A percentile compares a stretch with the other conserved stretches of the same genome.
These are phyloP conservation scores for Epinephelus cyanopodus DNA, from an alignment of 2,113 vertebrate species.

Conservation along the genomic window DNA sequence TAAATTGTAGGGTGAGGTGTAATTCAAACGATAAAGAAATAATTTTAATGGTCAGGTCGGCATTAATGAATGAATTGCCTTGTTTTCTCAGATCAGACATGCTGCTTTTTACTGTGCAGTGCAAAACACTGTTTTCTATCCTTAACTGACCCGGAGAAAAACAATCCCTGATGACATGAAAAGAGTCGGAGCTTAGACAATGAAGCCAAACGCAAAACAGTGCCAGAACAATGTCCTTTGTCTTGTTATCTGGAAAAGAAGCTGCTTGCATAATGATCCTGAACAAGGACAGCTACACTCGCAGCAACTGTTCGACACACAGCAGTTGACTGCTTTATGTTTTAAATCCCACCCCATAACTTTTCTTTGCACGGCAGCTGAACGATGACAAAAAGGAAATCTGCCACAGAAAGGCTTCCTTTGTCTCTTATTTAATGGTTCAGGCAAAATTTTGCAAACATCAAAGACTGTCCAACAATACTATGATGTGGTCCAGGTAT, in stretches of 20 bases:
- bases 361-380: neutral
- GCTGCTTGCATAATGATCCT: constrained; percentile 33
- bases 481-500: neutral
- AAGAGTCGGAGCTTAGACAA: constrained; percentile 44
- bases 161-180: constrained; percentile 27
- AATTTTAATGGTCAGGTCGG: neutral
- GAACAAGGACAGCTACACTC: constrained; percentile 28
- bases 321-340: neutral
- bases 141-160: constrained; percentile 41
- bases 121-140: neutral
- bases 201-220: constrained; percentile 43
- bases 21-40: neutral
- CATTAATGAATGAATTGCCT: neutral
- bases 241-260: constrained; percentile 44
- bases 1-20: neutral
- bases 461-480: constrained; percentile 25
- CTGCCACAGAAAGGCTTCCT: constrained; percentile 9
- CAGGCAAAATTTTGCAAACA: neutral
- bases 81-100: neutral
- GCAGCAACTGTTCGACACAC: neutral
- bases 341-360: neutral
- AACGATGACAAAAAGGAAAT: constrained; percentile 20
- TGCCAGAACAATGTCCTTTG: constrained; percentile 65
- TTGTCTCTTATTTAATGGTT: neutral
- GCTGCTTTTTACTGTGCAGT: neutral